phyloP scores from a whole-genome alignment of 1,140 invertebrate genomes.

The Drosophila sproati region DNA sequence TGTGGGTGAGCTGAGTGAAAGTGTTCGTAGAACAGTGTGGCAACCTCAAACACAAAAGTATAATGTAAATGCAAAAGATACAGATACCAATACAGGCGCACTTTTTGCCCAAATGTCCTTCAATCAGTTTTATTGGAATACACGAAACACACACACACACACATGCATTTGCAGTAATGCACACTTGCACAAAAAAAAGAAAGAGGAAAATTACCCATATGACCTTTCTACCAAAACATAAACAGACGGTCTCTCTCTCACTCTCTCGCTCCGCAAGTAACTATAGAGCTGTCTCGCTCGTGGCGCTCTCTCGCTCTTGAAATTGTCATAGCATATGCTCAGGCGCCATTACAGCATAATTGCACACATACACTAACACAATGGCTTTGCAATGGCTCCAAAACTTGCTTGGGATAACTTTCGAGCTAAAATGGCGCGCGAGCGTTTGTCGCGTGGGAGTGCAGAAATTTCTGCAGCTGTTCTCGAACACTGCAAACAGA shows the following conservation, averaged over 20 bases:
- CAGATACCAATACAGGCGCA: constrained; percentile 13
- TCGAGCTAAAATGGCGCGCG: constrained; percentile 51
- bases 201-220: constrained; percentile 35
- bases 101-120: constrained; percentile 38
- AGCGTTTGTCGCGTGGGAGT: constrained; percentile 54
- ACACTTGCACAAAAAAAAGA: constrained; percentile 20
- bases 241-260: constrained; percentile 43
- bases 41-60: constrained; percentile 1
- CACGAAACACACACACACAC: constrained; percentile 14
- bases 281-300: constrained; percentile 36
- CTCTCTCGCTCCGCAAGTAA: constrained; percentile 4
- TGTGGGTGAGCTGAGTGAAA: constrained; percentile 14
- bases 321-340: constrained; percentile 72
- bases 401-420: constrained; percentile 42
- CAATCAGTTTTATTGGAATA: constrained; percentile 48
- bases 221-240: constrained; percentile 75
- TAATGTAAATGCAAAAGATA: constrained; percentile 17
- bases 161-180: constrained; percentile 16
- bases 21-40: not conserved
- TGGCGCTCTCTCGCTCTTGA: constrained; percentile 20
- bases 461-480: constrained; percentile 66
- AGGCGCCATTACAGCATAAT: constrained; percentile 64
- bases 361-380: constrained; percentile 4
- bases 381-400: constrained; percentile 27
- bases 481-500: constrained; percentile 46